A percentile compares a stretch with the other conserved stretches of the same genome.
Conservation (phyloP, 2,888 invertebrate genomes). For the Drosophila prolongata region DNA sequence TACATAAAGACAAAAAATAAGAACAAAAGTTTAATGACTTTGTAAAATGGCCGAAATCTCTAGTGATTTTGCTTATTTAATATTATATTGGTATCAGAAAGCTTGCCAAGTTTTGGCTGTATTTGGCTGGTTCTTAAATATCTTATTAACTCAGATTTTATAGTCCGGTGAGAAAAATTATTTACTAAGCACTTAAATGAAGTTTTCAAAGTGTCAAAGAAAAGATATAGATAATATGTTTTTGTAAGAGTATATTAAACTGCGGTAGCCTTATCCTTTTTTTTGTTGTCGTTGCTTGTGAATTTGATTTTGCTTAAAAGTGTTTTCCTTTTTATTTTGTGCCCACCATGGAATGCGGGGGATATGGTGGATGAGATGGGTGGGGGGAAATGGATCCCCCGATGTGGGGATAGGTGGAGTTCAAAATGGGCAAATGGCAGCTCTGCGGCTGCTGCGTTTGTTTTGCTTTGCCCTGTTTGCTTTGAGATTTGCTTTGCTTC, state of each 20-base stretch:
- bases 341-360: constrained; percentile 7
- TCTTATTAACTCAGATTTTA: too few relatives aligned
- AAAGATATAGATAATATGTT: too few relatives aligned
- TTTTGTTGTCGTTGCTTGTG: constrained; percentile 48
- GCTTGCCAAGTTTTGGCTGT: too few relatives aligned
- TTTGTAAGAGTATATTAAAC: background rate
- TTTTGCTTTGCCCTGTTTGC: constrained; percentile 61
- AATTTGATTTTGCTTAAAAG: constrained; percentile 75
- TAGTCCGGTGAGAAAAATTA: background rate
- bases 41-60: too few relatives aligned
- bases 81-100: too few relatives aligned
- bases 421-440: constrained; percentile 61
- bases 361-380: background rate
- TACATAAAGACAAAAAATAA: too few relatives aligned
- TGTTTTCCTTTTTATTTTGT: constrained; percentile 29
- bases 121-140: too few relatives aligned
- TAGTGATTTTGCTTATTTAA: too few relatives aligned
- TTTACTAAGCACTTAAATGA: background rate
- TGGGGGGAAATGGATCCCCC: background rate
- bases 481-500: constrained; percentile 37
- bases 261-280: constrained; percentile 1
- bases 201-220: background rate
- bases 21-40: too few relatives aligned
- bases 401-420: constrained; percentile 25
- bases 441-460: constrained; percentile 53